Evolutionary conservation across 2,797 vertebrate genomes (phyloP).

Genomic region (Pseudomugil gertrudae): DNA sequence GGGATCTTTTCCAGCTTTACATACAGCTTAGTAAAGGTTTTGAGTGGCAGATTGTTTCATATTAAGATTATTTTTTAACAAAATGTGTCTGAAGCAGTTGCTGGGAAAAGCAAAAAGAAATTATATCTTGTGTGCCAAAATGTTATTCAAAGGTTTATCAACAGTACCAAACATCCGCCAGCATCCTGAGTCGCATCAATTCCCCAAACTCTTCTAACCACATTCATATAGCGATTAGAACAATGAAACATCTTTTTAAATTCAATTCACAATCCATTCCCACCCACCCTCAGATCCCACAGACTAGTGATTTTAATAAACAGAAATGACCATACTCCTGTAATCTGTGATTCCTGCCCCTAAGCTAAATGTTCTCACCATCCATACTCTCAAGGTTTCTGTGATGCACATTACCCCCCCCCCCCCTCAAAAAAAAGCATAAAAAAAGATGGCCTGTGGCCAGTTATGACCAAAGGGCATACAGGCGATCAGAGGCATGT

Average conservation of each 20-base stretch:
- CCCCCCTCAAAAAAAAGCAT: too few relatives aligned
- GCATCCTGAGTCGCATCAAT: constrained; percentile 36
- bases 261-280: constrained; percentile 68
- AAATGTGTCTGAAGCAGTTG: not conserved
- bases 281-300: constrained; percentile 43
- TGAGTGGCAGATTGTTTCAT: not conserved
- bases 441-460: constrained; percentile 50
- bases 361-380: constrained; percentile 65
- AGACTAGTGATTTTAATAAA: constrained; percentile 59
- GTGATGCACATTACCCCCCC: constrained; percentile 41
- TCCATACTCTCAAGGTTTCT: constrained; percentile 57
- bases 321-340: constrained; percentile 43
- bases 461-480: constrained; percentile 40
- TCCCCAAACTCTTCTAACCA: constrained; percentile 19
- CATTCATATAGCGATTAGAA: constrained; percentile 37
- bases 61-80: constrained; percentile 2
- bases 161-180: constrained; percentile 12
- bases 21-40: constrained; percentile 7
- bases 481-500: constrained; percentile 27
- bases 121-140: constrained; percentile 16
- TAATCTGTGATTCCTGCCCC: constrained; percentile 57
- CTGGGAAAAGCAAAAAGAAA: not conserved
- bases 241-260: constrained; percentile 49
- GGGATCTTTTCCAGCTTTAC: not conserved
- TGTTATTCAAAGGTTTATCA: not conserved